phyloP scores from a whole-genome alignment of 2,797 vertebrate genomes.

The Mormyrus hasselquistii region DNA sequence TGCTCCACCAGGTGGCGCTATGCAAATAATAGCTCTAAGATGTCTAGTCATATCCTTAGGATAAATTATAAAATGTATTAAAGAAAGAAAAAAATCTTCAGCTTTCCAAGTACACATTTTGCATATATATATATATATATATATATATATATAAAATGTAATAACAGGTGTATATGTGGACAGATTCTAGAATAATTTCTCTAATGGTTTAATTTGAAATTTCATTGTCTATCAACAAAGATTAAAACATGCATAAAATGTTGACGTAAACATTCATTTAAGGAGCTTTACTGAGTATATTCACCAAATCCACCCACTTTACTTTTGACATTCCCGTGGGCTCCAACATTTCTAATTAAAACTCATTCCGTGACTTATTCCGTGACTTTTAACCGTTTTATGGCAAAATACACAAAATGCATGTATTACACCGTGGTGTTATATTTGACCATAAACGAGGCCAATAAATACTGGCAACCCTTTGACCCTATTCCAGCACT shows the following conservation, averaged over 20 bases:
- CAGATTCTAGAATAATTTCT: background rate
- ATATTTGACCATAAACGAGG: background rate
- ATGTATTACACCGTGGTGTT: background rate
- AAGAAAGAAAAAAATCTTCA: background rate
- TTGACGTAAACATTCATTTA: background rate
- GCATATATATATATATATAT: too few relatives aligned
- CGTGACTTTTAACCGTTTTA: background rate
- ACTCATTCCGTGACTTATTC: background rate
- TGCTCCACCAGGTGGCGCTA: constrained; percentile 21
- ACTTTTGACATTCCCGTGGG: background rate
- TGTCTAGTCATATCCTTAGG: background rate
- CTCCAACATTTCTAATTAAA: background rate
- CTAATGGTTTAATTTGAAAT: background rate
- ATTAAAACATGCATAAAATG: background rate
- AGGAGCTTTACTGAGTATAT: background rate
- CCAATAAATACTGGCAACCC: background rate
- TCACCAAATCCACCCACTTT: background rate
- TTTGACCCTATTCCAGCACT: background rate
- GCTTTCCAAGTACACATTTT: background rate
- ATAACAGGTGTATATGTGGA: background rate
- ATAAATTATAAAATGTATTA: background rate
- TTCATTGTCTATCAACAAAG: background rate
- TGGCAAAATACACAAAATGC: background rate
- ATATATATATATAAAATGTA: background rate
- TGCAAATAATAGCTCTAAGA: constrained; percentile 4